Evolutionary conservation across 2,113 vertebrate genomes (phyloP).

Genomic region (Casuarius casuarius): DNA sequence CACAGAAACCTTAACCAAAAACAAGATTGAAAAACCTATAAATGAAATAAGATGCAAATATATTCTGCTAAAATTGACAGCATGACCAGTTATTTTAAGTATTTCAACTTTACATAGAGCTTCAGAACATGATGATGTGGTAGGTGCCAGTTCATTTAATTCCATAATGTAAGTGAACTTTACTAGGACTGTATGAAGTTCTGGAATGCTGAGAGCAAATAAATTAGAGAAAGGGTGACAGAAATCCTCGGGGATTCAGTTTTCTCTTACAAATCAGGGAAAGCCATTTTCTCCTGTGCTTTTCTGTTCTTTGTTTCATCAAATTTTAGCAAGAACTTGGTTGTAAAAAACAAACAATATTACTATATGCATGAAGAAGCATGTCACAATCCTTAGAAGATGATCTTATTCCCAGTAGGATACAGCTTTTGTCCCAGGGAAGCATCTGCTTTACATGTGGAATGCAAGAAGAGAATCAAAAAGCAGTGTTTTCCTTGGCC

Average conservation of each 20-base stretch:
- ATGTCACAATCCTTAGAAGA: not conserved
- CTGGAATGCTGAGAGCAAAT: not conserved
- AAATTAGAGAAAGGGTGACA: not conserved
- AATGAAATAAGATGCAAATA: no score
- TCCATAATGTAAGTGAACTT: not conserved
- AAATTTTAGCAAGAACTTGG: not conserved
- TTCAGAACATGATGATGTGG: not conserved
- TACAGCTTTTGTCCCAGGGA: not conserved
- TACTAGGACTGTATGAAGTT: not conserved
- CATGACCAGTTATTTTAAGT: not conserved
- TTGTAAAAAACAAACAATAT: not conserved
- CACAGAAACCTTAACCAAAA: not conserved
- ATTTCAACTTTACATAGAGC: no score
- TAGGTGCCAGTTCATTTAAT: not conserved
- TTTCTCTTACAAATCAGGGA: not conserved
- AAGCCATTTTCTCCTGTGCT: no score
- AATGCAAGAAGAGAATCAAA: not conserved
- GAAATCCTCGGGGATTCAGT: not conserved
- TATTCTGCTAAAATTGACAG: not conserved
- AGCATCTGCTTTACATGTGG: no score
- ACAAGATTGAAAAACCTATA: not conserved
- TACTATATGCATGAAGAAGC: no score
- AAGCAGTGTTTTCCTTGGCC: not conserved
- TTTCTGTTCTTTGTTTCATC: not conserved
- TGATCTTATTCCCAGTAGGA: not conserved